Base-by-base conservation (phyloP, 2,888 invertebrate genomes). In the Cephus nigrinus region DNA sequence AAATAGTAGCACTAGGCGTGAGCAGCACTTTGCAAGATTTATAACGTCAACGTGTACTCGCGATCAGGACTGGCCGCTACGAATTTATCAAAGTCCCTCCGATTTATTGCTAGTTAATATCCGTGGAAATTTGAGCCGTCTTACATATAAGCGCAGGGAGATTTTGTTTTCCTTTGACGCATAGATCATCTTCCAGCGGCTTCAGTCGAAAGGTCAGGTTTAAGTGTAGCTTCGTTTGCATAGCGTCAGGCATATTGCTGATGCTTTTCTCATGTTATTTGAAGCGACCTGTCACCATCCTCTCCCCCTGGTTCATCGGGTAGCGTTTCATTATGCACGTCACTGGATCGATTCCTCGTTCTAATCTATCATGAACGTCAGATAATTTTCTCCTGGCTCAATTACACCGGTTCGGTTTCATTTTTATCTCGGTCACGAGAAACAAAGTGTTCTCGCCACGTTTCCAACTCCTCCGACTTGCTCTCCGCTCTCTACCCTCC, bases 351-450 rank as follows among this genome's bases (percentile, higher is more conserved):
- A 55, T 55, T 55, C 9, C 55, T 55, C 23, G 23, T 23, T 55
- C 55, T 9, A 55, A 55, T 55, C 55, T 55, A 55, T 23, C 23
- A 15, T 5, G 55, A 23, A 55, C 55, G 55, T 55, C 55, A 55
- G 55, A 55, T 23, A 23, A 55, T 55, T 55, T 9, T 55, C 55
- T 55, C 23, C 9, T 55, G 55, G 55, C 55, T 55, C 55, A 23
- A 55, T 55, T 55, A 55, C 55, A 23, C 2, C 23, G 55, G 69
- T 76, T 69, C 74, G 74, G 40, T 76, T 76, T 74, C 76, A 73
- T 68, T 32, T 40, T 31, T n/a, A 55, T 32, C 68, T 40, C 30
- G 74, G 33, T 15, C 36, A 12, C 30, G 36, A 74, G 73, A 11
- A 73, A 35, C 30, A 34, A 36, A 34, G 40, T 35, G 30, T 30